Base-by-base conservation (phyloP, 2,888 invertebrate species). In the Leptinotarsa juncta region DNA sequence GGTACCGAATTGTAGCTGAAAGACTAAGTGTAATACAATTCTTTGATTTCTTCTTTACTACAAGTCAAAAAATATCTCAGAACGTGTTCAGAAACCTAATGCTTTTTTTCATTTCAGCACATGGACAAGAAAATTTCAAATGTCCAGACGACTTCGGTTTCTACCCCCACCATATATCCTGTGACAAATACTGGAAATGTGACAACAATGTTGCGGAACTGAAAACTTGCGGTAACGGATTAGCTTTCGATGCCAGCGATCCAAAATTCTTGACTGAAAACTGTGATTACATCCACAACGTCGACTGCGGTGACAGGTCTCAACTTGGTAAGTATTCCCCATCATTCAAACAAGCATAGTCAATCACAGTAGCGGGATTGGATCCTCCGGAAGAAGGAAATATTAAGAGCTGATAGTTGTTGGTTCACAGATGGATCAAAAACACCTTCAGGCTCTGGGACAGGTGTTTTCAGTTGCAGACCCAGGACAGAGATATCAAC, bases 101-200 rank as follows among this genome's bases (percentile, higher is more conserved):
- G 42, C 42, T 5, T 42, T 10, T 42, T 42, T 42, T 42, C 10
- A 83, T 90, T 89, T 53, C 90, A 94, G 93, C 91, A 85, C 90
- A 90, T 85, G 94, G 92, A 82, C 96, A 96, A 89, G 95, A 95
- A 81, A 91, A 90, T 85, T 97, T 97, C 92, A 96, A 96, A 90
- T 97, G 97, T 86, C 97, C 97, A 50, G 96, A 97, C 86, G 96
- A 96, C 88, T 96, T 95, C 87, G 97, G 97, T 50, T 97, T 97
- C 91, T 97, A 96, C 89, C 96, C 97, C 74, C 97, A 97, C 89
- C 93, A 94, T 86, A 87, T 90, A 77, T 96, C 96, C 68, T 97
- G 97, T 88, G 97, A 97, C 90, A 97, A 97, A 89, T 97, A 97
- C 89, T 97, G 96, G 95, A 96, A 97, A 89, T 97, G 97, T 86